Evolutionary conservation across 2,797 vertebrate genomes (phyloP).

Genomic region (Limnodromus scolopaceus): DNA sequence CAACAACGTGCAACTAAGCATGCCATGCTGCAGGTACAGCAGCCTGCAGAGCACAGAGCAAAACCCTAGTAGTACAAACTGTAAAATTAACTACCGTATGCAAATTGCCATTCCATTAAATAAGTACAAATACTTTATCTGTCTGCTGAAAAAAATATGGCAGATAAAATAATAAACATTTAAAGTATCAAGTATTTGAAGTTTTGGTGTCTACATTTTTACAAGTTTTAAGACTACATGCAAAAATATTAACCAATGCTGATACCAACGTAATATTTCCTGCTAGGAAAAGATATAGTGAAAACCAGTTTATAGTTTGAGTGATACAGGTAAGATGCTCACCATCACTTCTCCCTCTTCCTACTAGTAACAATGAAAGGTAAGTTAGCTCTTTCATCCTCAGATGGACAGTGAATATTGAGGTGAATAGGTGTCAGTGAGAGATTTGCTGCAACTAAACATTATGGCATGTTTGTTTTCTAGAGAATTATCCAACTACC

Average conservation of each 20-base stretch:
- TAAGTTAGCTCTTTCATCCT: background rate
- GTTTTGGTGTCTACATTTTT: background rate
- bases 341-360: background rate
- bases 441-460: background rate
- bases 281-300: background rate
- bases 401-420: background rate
- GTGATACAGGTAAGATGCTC: background rate
- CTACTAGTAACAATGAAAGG: background rate
- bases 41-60: background rate
- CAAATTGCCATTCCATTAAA: background rate
- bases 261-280: background rate
- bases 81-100: background rate
- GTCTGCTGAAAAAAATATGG: background rate
- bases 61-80: background rate
- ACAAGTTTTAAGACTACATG: background rate
- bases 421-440: background rate
- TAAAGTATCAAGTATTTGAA: background rate
- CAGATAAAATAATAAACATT: background rate
- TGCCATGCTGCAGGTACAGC: background rate
- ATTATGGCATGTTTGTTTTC: background rate
- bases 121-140: background rate
- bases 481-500: background rate
- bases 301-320: background rate
- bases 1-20: background rate
- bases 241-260: background rate